Conservation (phyloP, 2,113 vertebrate genomes). For the Ptyas mucosa region DNA sequence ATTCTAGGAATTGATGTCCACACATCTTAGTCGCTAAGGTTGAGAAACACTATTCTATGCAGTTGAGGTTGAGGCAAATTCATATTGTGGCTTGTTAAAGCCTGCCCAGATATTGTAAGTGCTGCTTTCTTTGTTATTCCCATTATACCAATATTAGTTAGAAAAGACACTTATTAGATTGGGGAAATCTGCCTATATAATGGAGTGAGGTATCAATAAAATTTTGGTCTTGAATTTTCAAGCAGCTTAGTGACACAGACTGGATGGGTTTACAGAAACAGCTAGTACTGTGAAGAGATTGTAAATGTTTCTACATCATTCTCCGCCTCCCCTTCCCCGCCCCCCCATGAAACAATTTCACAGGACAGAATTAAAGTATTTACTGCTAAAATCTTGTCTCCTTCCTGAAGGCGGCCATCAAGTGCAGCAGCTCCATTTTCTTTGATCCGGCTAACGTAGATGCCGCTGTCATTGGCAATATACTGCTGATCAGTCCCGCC, state of each 20-base stretch:
- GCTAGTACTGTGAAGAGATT: background rate
- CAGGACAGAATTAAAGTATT: constrained; percentile 39
- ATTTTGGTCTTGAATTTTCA: background rate
- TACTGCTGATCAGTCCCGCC: constrained; percentile 91
- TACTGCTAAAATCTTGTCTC: constrained; percentile 93
- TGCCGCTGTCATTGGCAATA: constrained; percentile 82
- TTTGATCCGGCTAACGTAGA: constrained; percentile 94
- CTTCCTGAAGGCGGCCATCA: constrained; percentile 89
- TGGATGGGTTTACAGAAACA: background rate
- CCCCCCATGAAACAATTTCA: background rate
- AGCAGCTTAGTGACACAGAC: background rate
- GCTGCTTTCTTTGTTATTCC: background rate
- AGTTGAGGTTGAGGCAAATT: background rate
- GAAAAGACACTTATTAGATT: background rate
- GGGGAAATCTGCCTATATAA: background rate
- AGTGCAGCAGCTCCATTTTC: constrained; percentile 86
- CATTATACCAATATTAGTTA: background rate
- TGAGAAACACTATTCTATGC: background rate
- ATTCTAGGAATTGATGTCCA: background rate
- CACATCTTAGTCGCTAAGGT: background rate
- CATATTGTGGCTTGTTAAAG: background rate
- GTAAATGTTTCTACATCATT: background rate
- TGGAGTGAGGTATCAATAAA: background rate
- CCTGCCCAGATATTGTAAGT: background rate
- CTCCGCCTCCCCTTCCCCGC: background rate